Evolutionary conservation across 2,888 invertebrate species (phyloP).

Genomic region (Ceratothoa steindachneri): DNA sequence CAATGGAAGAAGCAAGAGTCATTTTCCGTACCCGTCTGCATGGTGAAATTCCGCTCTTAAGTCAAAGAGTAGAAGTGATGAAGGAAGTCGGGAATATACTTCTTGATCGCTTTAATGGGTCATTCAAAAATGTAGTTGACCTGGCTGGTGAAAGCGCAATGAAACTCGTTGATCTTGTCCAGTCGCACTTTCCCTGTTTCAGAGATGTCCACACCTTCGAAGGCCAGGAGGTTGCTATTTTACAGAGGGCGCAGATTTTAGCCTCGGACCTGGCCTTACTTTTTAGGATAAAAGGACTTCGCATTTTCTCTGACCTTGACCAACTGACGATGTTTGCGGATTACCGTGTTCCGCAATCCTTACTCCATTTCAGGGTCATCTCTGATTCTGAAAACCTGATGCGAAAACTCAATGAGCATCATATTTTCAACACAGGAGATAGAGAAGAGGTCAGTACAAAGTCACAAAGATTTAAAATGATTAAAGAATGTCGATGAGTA

Average conservation of each 20-base stretch:
- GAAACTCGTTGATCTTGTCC: slow-evolving; percentile 68
- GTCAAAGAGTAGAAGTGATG: slow-evolving; percentile 69
- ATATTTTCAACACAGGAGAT: slow-evolving; percentile 49
- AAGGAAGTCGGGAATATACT: slow-evolving; percentile 71
- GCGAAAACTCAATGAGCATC: slow-evolving; percentile 64
- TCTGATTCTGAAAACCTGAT: slow-evolving; percentile 69
- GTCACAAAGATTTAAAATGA: too few relatives aligned
- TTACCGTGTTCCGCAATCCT: slow-evolving; percentile 78
- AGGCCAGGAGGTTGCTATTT: slow-evolving; percentile 70
- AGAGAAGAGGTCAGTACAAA: slow-evolving; percentile 41
- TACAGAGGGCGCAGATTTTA: slow-evolving; percentile 92
- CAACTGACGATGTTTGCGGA: slow-evolving; percentile 95
- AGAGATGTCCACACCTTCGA: slow-evolving; percentile 72
- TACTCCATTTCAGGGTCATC: slow-evolving; percentile 76
- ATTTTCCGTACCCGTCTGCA: slow-evolving; percentile 73
- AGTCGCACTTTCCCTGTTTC: slow-evolving; percentile 79
- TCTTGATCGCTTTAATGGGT: slow-evolving; percentile 64
- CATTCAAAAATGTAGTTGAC: slow-evolving; percentile 74
- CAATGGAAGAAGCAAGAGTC: slow-evolving; percentile 61
- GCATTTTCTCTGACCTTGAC: slow-evolving; percentile 77
- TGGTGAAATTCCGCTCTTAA: slow-evolving; percentile 68
- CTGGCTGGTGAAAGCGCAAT: slow-evolving; percentile 70
- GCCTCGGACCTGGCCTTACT: slow-evolving; percentile 91
- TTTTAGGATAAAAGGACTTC: slow-evolving; percentile 67
- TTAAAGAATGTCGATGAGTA: too few relatives aligned